Evolutionary conservation across 2,797 vertebrate species (phyloP), one percentile per base, ranked within the genome.

Genomic region (Sebastes goodei): DNA sequence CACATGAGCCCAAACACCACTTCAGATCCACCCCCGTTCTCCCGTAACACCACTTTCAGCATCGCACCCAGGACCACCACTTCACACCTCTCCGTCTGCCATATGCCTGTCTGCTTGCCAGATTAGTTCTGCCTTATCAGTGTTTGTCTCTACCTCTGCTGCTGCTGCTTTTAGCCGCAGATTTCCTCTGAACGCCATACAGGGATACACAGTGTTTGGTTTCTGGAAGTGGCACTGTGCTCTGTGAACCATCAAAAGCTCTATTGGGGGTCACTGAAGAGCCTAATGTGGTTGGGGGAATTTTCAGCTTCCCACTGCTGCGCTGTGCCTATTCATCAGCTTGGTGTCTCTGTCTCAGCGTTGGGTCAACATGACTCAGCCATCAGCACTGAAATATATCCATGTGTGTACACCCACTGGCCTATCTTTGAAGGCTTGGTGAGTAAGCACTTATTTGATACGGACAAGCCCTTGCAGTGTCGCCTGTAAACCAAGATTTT

Each of bases 391-490:
- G 86, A 88, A 91, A 86, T 82, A 64, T 69, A 88, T 88, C 88
- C 75, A 33, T 65, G 74, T 65, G 72, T 76, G 73, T 74, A 65
- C 76, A 38, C 85, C 87, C 83, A 87, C 83, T 25, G 67, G 63
- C 75, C 76, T 84, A 11, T 84, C 78, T 88, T 65, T 80, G 85
- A 87, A 82, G 74, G 78, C 65, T 46, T 60, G 67, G 69, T 86
- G 87, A 86, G 75, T 86, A 87, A 88, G 85, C 85, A 74, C 61
- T 84, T 78, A 88, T 82, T 72, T 78, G 75, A 88, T 88, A 77
- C 9, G 61, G 38, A 27, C 52, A 74, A 68, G 33, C 35, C 29
- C 57, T 74, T 42, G 15, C 49, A 42, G 56, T 67, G 32, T 63
- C 12, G 35, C 3, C 33, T 29, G 55, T 67, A 42, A 65, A 73